phyloP scores from a whole-genome alignment of 1,140 invertebrate genomes.

The Acromyrmex echinatior region DNA sequence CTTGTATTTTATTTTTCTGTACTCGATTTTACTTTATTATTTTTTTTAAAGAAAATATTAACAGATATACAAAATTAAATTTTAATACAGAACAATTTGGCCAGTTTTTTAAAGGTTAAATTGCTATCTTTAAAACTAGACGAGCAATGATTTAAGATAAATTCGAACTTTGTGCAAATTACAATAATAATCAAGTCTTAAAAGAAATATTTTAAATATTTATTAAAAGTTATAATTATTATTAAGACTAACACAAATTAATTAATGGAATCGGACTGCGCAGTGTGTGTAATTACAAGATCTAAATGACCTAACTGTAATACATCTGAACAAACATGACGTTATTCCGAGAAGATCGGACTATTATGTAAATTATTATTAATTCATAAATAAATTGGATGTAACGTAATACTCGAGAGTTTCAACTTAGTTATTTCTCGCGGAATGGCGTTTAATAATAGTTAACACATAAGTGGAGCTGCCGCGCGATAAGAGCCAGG shows the following conservation, averaged over 20 bases:
- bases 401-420: neutral
- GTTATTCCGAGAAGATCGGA: neutral
- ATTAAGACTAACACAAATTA: neutral
- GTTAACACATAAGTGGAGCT: slow-evolving; percentile 57
- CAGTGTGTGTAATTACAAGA: neutral
- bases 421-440: slow-evolving; percentile 23
- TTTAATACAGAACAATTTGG: neutral
- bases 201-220: neutral
- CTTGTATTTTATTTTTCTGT: neutral
- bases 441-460: slow-evolving; percentile 51
- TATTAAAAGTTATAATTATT: neutral
- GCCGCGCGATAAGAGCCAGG: slow-evolving; percentile 53
- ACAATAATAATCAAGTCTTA: neutral
- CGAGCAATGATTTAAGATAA: neutral
- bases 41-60: neutral
- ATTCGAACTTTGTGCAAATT: neutral
- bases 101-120: neutral
- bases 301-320: neutral
- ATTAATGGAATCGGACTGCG: neutral
- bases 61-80: neutral
- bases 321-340: neutral
- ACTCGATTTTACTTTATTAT: neutral
- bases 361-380: neutral
- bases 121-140: neutral
- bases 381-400: slow-evolving; percentile 45